These are phyloP conservation scores for Ceyx margarethae DNA, from an alignment of 2,113 vertebrate species.

Conservation along the genomic window DNA sequence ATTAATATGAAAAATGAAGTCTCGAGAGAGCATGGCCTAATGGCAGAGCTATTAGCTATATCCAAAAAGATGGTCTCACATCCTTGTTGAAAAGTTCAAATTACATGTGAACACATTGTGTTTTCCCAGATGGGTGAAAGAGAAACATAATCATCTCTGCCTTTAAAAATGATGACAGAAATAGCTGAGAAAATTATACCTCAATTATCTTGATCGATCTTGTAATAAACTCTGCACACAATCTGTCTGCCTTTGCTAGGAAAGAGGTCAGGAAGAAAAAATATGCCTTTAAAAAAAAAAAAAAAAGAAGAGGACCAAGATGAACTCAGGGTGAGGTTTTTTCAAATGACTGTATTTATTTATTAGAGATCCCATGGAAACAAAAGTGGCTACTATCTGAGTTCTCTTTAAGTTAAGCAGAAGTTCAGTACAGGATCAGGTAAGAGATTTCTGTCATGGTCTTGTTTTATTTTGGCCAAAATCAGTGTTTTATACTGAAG, in stretches of 20 bases:
- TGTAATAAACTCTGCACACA: constrained; percentile 50
- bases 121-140: constrained; percentile 54
- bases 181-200: constrained; percentile 43
- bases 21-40: constrained; percentile 16
- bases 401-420: neutral
- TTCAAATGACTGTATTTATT: neutral
- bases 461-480: neutral
- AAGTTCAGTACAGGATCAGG: neutral
- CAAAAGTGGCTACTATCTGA: neutral
- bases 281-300: neutral
- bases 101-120: constrained; percentile 8
- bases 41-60: constrained; percentile 21
- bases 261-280: neutral
- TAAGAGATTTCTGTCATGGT: neutral
- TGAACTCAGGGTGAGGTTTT: neutral
- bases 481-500: neutral
- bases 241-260: constrained; percentile 15
- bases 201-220: constrained; percentile 51
- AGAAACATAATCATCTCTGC: neutral
- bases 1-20: constrained; percentile 55
- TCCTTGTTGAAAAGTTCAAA: constrained; percentile 19
- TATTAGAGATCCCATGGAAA: neutral
- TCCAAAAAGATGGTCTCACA: constrained; percentile 21
- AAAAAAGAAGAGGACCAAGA: neutral
- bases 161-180: constrained; percentile 43